These are phyloP conservation scores for Dinomys branickii DNA, from an alignment of 2,113 vertebrate genomes.

Conservation along the genomic window DNA sequence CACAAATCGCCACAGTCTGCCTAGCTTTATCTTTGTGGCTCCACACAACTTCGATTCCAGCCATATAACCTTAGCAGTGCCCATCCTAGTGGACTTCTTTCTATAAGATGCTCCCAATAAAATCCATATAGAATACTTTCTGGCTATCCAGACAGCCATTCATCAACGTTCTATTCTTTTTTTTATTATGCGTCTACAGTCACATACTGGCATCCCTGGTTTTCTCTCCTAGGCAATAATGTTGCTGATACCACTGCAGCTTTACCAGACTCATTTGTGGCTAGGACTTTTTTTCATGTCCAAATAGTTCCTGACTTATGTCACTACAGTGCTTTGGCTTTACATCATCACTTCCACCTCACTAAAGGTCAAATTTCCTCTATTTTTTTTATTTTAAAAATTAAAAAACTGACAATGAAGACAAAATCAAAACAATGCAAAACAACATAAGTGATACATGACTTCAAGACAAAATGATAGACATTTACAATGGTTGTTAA, in stretches of 20 bases:
- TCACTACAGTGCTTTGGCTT: not conserved
- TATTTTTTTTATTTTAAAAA: too few species aligned
- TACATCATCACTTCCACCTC: not conserved
- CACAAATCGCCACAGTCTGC: not conserved
- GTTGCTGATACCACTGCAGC: not conserved
- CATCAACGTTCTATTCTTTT: not conserved
- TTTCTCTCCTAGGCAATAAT: not conserved
- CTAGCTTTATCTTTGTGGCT: not conserved
- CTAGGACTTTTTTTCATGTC: not conserved
- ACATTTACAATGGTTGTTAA: too few species aligned
- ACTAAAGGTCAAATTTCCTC: not conserved
- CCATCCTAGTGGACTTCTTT: not conserved
- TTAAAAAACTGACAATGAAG: too few species aligned
- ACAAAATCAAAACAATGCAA: too few species aligned
- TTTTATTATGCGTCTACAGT: not conserved
- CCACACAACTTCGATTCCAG: not conserved
- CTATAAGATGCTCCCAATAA: not conserved
- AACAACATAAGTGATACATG: too few species aligned
- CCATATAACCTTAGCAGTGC: not conserved
- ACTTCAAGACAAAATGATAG: too few species aligned
- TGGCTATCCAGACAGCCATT: not conserved
- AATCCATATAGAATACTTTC: not conserved
- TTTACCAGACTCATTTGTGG: not conserved
- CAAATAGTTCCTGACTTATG: not conserved
- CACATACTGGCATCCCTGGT: not conserved